Conservation (phyloP, 2,797 vertebrate genomes). For the Urosaurus nigricauda region DNA sequence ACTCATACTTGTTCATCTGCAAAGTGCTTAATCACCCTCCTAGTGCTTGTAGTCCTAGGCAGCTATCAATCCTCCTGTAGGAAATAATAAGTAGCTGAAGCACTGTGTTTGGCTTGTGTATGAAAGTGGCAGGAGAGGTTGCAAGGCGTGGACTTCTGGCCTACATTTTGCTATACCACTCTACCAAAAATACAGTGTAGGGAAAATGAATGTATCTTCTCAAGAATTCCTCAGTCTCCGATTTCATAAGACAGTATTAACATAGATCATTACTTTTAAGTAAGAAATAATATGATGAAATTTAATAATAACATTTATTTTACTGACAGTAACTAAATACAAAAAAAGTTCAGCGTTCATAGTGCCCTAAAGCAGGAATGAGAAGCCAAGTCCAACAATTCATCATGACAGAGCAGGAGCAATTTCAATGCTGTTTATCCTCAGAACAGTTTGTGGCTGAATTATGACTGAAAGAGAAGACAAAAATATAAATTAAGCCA, state of each 20-base stretch:
- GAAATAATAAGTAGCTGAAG: too few species aligned
- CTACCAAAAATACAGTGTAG: background rate
- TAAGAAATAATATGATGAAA: background rate
- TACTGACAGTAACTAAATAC: slow-evolving; percentile 20
- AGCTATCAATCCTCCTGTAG: background rate
- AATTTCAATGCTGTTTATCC: slow-evolving; percentile 90
- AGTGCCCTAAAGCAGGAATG: background rate
- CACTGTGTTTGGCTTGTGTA: background rate
- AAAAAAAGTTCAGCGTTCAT: slow-evolving; percentile 45
- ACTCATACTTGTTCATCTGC: too few species aligned
- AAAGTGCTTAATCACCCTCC: background rate
- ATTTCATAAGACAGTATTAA: background rate
- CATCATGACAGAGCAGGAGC: slow-evolving; percentile 81
- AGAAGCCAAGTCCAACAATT: background rate
- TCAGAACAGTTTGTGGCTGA: slow-evolving; percentile 89
- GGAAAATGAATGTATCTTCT: rapidly evolving
- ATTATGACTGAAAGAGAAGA: slow-evolving; percentile 79
- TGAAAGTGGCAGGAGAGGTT: background rate
- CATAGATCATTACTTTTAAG: slow-evolving; percentile 15
- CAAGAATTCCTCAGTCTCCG: background rate
- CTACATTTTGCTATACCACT: rapidly evolving
- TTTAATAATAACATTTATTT: slow-evolving; percentile 11
- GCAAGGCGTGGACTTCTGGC: background rate
- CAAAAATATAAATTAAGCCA: slow-evolving; percentile 24
- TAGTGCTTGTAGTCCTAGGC: background rate